Conservation (phyloP, 2,797 vertebrate species). For the Protosalanx chinensis region DNA sequence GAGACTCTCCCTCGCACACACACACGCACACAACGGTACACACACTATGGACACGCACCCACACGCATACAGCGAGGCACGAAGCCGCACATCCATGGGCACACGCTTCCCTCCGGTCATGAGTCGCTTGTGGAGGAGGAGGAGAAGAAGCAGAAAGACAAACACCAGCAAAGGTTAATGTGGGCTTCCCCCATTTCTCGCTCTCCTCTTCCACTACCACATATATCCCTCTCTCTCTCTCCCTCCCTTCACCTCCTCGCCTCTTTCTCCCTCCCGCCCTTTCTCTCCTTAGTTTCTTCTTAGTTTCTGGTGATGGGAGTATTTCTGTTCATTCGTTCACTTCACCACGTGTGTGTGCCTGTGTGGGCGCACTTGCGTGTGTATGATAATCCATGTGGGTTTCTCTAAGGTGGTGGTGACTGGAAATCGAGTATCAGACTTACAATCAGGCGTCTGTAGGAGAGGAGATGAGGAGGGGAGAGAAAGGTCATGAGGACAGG, state of each 20-base stretch:
- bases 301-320: not conserved
- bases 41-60: conserved; percentile 20
- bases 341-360: not conserved
- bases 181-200: not conserved
- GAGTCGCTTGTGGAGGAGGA: not conserved
- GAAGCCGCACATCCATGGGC: not conserved
- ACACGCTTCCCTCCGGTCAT: not conserved
- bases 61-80: not conserved
- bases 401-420: not conserved
- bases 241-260: not conserved
- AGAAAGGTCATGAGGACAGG: too few relatives aligned
- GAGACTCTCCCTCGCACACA: conserved; percentile 32
- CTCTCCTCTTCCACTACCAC: not conserved
- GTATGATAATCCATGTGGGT: too few relatives aligned
- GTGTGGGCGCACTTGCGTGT: not conserved
- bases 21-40: conserved; percentile 9
- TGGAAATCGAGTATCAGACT: too few relatives aligned
- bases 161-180: conserved; percentile 3
- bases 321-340: not conserved
- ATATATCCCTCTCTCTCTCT: not conserved
- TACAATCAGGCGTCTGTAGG: too few relatives aligned
- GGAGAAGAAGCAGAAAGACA: not conserved
- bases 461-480: too few relatives aligned
- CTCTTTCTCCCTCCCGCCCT: not conserved
- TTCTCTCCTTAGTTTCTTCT: not conserved